Percentiles rank a stretch among this genome's conserved stretches.
Conservation (phyloP, 2,113 vertebrate genomes). For the Galbula dea region DNA sequence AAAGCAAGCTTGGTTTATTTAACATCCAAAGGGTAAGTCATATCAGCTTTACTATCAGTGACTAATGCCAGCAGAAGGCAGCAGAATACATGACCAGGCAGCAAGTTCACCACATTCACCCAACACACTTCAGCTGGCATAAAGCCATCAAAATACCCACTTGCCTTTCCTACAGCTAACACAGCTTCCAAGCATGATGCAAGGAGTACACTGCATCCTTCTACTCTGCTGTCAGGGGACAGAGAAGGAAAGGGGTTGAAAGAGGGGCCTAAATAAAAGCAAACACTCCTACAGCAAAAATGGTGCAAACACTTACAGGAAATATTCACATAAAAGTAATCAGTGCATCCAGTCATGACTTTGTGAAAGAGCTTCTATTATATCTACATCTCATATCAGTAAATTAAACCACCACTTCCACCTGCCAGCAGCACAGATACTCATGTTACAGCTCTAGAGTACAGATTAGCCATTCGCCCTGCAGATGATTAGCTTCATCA, state of each 20-base stretch:
- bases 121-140: neutral
- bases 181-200: neutral
- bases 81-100: neutral
- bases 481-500: neutral
- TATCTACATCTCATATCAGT: neutral
- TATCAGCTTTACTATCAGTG: neutral
- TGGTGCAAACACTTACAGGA: neutral
- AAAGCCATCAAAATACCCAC: neutral
- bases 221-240: neutral
- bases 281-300: neutral
- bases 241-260: neutral
- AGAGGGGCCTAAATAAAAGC: neutral
- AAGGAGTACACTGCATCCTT: neutral
- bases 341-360: neutral
- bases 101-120: neutral
- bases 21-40: neutral
- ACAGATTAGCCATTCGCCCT: neutral
- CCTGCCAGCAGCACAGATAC: neutral
- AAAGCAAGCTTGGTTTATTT: neutral
- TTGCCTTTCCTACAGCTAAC: neutral
- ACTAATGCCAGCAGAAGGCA: neutral
- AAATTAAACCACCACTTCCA: neutral
- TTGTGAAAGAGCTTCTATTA: neutral
- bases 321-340: neutral
- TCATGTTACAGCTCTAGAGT: neutral